phyloP scores from a whole-genome alignment of 53 echinoderm and acorn worm species.

The Antedon mediterranea region DNA sequence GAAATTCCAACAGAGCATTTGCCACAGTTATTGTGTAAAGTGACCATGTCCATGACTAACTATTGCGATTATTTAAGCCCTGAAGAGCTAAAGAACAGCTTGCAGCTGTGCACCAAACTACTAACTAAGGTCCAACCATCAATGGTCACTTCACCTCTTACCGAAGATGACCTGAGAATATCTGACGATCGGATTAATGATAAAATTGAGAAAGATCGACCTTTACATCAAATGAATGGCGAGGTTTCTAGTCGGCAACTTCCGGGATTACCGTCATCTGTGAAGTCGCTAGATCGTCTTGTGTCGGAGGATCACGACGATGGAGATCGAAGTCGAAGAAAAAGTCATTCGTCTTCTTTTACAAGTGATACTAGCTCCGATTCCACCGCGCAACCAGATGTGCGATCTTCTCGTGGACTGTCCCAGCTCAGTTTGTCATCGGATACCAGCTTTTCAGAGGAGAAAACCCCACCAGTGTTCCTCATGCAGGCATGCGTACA shows the following conservation, averaged over 20 bases:
- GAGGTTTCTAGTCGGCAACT: not conserved
- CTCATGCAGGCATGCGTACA: slow-evolving; percentile 97
- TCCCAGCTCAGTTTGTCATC: slow-evolving; percentile 19
- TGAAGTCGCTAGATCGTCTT: slow-evolving; percentile 60
- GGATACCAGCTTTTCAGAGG: slow-evolving; percentile 28
- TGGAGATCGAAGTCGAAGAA: slow-evolving; percentile 19
- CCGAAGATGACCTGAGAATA: slow-evolving; percentile 17
- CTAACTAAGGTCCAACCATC: slow-evolving; percentile 99
- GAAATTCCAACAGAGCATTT: slow-evolving; percentile 92
- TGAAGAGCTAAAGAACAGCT: slow-evolving; percentile 62
- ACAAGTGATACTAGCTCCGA: slow-evolving; percentile 19
- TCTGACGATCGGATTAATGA: not conserved
- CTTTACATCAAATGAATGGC: not conserved
- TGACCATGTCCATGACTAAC: slow-evolving; percentile 89
- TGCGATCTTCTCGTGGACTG: slow-evolving; percentile 16
- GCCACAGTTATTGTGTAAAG: slow-evolving; percentile 84
- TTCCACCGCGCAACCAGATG: slow-evolving; percentile 16
- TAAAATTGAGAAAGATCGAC: slow-evolving; percentile 5
- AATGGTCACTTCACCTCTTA: slow-evolving; percentile 80
- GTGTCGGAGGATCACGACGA: slow-evolving; percentile 49
- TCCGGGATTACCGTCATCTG: slow-evolving; percentile 5
- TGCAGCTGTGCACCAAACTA: slow-evolving; percentile 76
- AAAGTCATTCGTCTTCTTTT: slow-evolving; percentile 5
- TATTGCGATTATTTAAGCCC: slow-evolving; percentile 56
- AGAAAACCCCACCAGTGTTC: slow-evolving; percentile 68